Conservation (phyloP, 2,797 vertebrate species). For the Lateolabrax maculatus region DNA sequence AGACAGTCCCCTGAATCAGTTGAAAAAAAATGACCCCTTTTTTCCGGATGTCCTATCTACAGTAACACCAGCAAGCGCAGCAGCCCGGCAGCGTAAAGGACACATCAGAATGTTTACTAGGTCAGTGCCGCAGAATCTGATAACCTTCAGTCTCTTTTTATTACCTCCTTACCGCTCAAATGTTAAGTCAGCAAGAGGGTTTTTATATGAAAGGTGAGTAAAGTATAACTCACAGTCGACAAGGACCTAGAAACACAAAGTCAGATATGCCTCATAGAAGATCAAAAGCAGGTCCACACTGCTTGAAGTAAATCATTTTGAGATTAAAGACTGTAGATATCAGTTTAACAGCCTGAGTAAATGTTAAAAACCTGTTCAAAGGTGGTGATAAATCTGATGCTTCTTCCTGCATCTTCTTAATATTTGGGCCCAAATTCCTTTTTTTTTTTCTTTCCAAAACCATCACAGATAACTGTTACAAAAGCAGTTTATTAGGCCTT, state of each 20-base stretch:
- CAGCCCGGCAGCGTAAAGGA: conserved; percentile 30
- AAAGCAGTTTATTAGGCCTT: no score
- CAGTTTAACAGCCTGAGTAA: no score
- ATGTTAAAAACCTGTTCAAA: neutral
- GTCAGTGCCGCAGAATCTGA: conserved; percentile 48
- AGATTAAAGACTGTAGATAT: neutral
- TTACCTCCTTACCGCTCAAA: neutral
- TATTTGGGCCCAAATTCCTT: no score
- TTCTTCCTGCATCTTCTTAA: neutral
- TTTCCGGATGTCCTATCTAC: conserved; percentile 43
- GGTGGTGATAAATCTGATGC: neutral
- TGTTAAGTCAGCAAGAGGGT: conserved; percentile 15
- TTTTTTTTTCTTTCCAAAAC: no score
- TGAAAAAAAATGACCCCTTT: conserved; percentile 60
- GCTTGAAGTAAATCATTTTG: neutral
- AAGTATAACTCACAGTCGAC: conserved; percentile 12
- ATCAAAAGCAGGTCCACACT: conserved; percentile 9
- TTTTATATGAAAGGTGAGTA: neutral
- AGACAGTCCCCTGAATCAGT: conserved; percentile 63
- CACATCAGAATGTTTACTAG: conserved; percentile 47
- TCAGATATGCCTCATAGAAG: neutral
- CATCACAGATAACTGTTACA: no score
- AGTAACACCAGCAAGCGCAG: conserved; percentile 4
- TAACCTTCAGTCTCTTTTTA: conserved; percentile 43
- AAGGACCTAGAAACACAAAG: conserved; percentile 5